Percentiles rank a stretch among this genome's conserved stretches.
phyloP scores from a whole-genome alignment of 2,888 invertebrate genomes.

The Acanthacorydalis orientalis region DNA sequence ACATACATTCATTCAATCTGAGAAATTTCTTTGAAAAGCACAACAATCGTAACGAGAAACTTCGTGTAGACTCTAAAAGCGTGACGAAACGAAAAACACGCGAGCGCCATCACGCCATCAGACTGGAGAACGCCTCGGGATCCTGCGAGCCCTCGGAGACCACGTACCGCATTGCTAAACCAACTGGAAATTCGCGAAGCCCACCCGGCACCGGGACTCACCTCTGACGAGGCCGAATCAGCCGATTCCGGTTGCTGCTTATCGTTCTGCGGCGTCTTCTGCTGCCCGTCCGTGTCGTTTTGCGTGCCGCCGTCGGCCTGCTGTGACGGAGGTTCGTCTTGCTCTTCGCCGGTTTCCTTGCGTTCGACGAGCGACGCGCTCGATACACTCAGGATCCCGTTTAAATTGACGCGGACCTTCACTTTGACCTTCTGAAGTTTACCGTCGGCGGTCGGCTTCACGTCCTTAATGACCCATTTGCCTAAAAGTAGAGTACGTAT shows the following conservation, averaged over 20 bases:
- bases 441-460: slow-evolving; percentile 74
- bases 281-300: slow-evolving; percentile 20
- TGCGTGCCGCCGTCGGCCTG: slow-evolving; percentile 28
- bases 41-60: too few relatives aligned
- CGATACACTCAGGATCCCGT: slow-evolving; percentile 80
- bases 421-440: slow-evolving; percentile 92
- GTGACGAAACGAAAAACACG: neutral
- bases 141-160: slow-evolving; percentile 2
- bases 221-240: slow-evolving; percentile 21
- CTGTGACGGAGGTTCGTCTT: slow-evolving; percentile 17
- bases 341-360: slow-evolving; percentile 32
- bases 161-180: slow-evolving; percentile 20
- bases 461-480: slow-evolving; percentile 60
- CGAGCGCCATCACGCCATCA: too few relatives aligned
- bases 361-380: slow-evolving; percentile 74
- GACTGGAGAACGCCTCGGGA: neutral
- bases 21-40: too few relatives aligned
- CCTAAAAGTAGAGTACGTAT: slow-evolving; percentile 27
- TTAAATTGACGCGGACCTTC: slow-evolving; percentile 83
- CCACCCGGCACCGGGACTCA: slow-evolving; percentile 23
- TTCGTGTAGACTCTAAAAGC: neutral
- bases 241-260: slow-evolving; percentile 32
- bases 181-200: slow-evolving; percentile 30
- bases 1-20: too few relatives aligned
- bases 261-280: slow-evolving; percentile 14